Conservation (phyloP, 2,113 vertebrate species). For the Indri indri region DNA sequence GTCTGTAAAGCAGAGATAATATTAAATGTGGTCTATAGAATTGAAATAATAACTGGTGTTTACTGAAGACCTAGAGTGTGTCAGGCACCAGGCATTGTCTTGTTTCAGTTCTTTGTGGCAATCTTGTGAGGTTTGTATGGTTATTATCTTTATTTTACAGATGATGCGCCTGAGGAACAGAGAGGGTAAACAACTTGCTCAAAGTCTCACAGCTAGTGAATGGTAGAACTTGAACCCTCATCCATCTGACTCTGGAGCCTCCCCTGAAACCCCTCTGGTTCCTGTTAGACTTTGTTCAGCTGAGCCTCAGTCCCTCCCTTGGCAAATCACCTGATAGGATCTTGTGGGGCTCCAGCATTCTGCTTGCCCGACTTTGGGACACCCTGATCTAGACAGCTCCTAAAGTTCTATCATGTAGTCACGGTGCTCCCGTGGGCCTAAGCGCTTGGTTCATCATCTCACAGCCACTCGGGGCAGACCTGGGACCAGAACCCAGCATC, state of each 20-base stretch:
- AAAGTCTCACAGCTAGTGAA: not conserved
- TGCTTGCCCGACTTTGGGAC: not conserved
- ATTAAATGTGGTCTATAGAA: not conserved
- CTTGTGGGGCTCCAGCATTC: not conserved
- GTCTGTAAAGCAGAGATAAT: not conserved
- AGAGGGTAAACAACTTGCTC: not conserved
- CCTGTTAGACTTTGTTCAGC: not conserved
- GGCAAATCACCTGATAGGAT: not conserved
- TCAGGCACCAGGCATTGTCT: accelerated
- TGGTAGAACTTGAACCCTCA: not conserved
- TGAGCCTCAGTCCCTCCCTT: not conserved
- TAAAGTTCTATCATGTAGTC: not conserved
- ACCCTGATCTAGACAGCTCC: not conserved
- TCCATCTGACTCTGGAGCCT: not conserved
- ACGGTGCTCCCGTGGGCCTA: not conserved
- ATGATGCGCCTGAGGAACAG: not conserved
- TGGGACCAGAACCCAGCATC: accelerated
- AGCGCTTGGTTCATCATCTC: not conserved
- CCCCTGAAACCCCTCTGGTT: not conserved
- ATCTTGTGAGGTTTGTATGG: accelerated
- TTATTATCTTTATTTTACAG: not conserved
- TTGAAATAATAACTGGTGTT: accelerated
- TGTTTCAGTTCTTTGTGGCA: not conserved
- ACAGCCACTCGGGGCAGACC: not conserved
- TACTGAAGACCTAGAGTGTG: not conserved